A percentile compares a stretch with the other conserved stretches of the same genome.
Conservation (phyloP, 2,797 vertebrate genomes). For the Pristis pectinata region DNA sequence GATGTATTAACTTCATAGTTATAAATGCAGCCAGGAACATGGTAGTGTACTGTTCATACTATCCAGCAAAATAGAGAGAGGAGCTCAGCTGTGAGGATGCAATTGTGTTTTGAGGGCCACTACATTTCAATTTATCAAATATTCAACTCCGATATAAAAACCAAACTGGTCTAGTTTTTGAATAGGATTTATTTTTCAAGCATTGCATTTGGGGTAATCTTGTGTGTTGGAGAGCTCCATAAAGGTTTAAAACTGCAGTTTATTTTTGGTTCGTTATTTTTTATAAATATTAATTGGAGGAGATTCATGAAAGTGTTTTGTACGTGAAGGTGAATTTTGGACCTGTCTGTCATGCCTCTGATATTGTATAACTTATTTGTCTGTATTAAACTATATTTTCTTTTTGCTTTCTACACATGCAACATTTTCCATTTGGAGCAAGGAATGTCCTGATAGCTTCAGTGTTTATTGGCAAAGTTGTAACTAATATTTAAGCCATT, state of each 20-base stretch:
- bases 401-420: neutral
- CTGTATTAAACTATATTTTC: neutral
- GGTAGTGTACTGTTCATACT: neutral
- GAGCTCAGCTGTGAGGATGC: neutral
- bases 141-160: neutral
- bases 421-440: neutral
- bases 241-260: neutral
- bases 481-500: neutral
- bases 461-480: neutral
- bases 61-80: neutral
- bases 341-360: neutral
- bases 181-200: neutral
- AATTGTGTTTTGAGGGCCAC: neutral
- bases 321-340: conserved; percentile 31
- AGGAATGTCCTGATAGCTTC: neutral
- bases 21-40: neutral
- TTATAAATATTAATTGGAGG: conserved; percentile 4
- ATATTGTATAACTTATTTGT: neutral
- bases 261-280: neutral
- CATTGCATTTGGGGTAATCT: neutral
- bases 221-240: neutral
- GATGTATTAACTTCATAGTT: neutral
- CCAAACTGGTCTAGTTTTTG: neutral
- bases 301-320: neutral
- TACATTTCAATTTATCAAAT: neutral